phyloP scores from a whole-genome alignment of 1,140 invertebrate species.

The Galendromus occidentalis region DNA sequence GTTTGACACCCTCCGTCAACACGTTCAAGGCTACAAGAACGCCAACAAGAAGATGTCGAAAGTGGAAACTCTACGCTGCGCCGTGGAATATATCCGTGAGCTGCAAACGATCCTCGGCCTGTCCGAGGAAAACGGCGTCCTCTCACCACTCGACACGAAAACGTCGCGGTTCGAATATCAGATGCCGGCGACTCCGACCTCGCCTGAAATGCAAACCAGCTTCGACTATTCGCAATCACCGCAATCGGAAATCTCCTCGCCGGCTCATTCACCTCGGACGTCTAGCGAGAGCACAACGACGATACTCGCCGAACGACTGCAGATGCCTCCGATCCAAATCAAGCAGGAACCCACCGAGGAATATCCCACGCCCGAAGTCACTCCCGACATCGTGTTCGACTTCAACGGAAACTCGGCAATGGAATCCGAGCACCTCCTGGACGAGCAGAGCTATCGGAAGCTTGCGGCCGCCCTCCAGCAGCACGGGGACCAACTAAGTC shows the following conservation, averaged over 20 bases:
- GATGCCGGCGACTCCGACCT: background rate
- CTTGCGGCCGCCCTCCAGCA: background rate
- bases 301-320: background rate
- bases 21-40: conserved; percentile 45
- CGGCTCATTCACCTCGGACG: background rate
- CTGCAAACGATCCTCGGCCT: conserved; percentile 45
- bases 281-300: background rate
- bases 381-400: background rate
- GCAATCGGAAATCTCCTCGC: background rate
- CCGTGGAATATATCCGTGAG: conserved; percentile 73
- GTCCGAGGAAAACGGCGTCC: background rate
- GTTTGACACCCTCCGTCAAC: conserved; percentile 17
- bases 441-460: background rate
- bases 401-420: background rate
- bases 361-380: background rate
- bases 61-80: conserved; percentile 75
- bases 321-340: background rate
- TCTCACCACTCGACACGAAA: background rate
- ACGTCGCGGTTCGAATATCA: background rate
- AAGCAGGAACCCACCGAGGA: background rate
- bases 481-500: background rate
- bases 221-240: background rate
- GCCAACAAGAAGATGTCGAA: conserved; percentile 69
- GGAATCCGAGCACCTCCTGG: background rate
- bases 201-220: background rate